A percentile compares a stretch with the other conserved stretches of the same genome.
Conservation (phyloP, 2,113 vertebrate genomes). For the Cheilinus undulatus region DNA sequence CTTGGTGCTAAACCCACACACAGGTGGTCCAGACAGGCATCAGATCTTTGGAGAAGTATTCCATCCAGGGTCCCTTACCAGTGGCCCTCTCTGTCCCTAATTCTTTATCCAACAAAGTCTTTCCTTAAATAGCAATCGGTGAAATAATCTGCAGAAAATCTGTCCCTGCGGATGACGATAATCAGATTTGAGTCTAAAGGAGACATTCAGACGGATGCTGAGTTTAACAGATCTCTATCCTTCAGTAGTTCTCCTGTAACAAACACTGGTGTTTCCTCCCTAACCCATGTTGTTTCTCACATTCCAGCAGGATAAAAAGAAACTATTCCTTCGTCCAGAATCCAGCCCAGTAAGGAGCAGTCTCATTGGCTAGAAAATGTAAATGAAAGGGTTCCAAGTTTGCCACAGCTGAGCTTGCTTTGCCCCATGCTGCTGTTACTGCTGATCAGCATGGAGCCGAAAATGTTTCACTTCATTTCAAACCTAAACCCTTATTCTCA, state of each 20-base stretch:
- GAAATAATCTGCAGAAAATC: slow-evolving; percentile 68
- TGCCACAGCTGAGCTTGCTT: slow-evolving; percentile 24
- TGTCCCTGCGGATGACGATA: slow-evolving; percentile 41
- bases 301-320: background rate
- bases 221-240: too few relatives aligned
- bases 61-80: slow-evolving; percentile 9
- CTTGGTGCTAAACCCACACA: slow-evolving; percentile 52
- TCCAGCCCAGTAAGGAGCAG: background rate
- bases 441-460: too few relatives aligned
- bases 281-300: background rate
- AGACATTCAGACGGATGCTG: slow-evolving; percentile 67
- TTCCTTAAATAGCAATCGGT: slow-evolving; percentile 40
- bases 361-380: background rate
- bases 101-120: slow-evolving; percentile 24
- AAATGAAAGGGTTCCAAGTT: background rate
- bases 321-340: background rate
- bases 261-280: too few relatives aligned
- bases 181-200: slow-evolving; percentile 64
- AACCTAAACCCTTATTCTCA: too few relatives aligned
- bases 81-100: slow-evolving; percentile 18
- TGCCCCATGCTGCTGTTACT: too few relatives aligned
- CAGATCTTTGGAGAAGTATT: slow-evolving; percentile 41
- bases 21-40: slow-evolving; percentile 48
- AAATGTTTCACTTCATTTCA: too few relatives aligned
- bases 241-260: too few relatives aligned